Percentiles rank a stretch among this genome's conserved stretches.
phyloP scores from a whole-genome alignment of 2,113 vertebrate genomes.

The Platysternon megacephalum region DNA sequence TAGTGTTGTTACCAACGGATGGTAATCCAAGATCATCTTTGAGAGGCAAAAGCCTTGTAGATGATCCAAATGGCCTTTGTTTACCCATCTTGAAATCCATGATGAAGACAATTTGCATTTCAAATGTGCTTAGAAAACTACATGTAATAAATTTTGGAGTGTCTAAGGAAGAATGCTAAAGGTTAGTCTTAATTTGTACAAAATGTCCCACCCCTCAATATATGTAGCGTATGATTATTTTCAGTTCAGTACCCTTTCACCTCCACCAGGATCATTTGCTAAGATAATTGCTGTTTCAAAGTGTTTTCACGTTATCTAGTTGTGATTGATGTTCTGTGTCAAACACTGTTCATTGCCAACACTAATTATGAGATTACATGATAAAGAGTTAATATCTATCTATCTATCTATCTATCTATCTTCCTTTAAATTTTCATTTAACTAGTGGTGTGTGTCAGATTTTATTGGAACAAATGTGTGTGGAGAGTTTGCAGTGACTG shows the following conservation, averaged over 20 bases:
- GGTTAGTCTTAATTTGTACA: constrained; percentile 23
- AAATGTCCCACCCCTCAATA: not conserved
- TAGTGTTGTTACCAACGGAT: not conserved
- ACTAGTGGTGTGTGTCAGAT: not conserved
- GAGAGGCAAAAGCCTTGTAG: not conserved
- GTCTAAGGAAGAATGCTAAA: not conserved
- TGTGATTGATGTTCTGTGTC: constrained; percentile 8
- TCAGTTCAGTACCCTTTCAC: constrained; percentile 1
- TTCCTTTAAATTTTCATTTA: not conserved
- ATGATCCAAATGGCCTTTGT: not conserved
- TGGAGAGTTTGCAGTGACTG: not conserved
- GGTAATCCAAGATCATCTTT: not conserved
- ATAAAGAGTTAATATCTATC: not conserved
- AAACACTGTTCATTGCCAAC: constrained; percentile 18
- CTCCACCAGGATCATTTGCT: constrained; percentile 38
- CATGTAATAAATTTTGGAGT: not conserved
- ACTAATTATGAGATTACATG: constrained; percentile 7
- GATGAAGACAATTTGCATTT: not conserved
- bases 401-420: no score
- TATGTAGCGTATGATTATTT: not conserved
- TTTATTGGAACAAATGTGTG: not conserved
- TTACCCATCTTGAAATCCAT: not conserved
- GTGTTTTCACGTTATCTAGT: constrained; percentile 39
- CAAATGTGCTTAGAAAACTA: not conserved
- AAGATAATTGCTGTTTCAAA: constrained; percentile 17